Base-by-base conservation (phyloP, 2,113 vertebrate species). In the Nettapus auritus region DNA sequence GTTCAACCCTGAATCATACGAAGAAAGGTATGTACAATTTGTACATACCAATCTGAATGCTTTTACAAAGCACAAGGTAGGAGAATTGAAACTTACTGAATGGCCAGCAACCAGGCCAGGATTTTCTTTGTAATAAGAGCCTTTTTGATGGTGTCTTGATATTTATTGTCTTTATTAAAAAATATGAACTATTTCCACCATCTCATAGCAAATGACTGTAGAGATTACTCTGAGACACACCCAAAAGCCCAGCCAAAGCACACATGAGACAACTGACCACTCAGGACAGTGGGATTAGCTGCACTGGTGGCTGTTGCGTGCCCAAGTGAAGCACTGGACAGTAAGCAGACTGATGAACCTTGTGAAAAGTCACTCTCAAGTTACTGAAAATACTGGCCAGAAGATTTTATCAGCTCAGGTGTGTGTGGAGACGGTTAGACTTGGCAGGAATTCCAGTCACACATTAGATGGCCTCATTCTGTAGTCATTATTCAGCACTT, bases 401-500 rank as follows among this genome's bases (percentile, higher is more conserved):
- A 71, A 85, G 80, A 76, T 93, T 90, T 93, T 92, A 55, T 94
- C 81, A 77, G 14, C 55, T 93, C 86, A 74, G 77, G 81, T 89
- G 4, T 67, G 77, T 82, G 86, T 40, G 88, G 60, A 88, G 83
- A 69, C 70, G 90, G 84, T 88, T 48, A 86, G 90, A 59, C 77
- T 94, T 96, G 93, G 90, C 80, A 66, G 40, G 50, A 93, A 96
- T 97, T 96, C 96, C 81, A 87, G 93, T 96, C 90, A 95, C 92
- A 78, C 86, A 28, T 85, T 94, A 91, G 74, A 34, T 82, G 90
- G 77, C 88, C 90, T 96, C 90, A 89, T 96, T 96, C 80, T 82
- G 80, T 92, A 96, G 83, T 96, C 90, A 89, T 97, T 96, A 97
- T 96, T 96, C 94, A 95, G 93, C 93, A 95, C 86, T 95, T 96